phyloP scores from a whole-genome alignment of 2,888 invertebrate species.

The Heterodera filipjevi region DNA sequence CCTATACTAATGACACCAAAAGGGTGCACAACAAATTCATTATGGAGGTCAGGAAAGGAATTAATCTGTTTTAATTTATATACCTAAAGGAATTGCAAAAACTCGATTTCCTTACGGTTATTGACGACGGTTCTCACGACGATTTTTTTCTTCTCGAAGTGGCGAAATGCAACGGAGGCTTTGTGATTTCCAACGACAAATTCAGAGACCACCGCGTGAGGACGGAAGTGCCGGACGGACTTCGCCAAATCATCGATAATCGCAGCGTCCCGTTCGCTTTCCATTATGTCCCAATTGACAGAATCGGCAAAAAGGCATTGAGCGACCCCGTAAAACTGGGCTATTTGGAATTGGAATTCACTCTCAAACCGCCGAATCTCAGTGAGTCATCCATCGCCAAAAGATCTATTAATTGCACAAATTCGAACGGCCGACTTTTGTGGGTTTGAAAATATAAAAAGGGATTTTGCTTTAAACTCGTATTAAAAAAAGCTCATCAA shows the following conservation, averaged over 20 bases:
- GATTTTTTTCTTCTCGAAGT: conserved; percentile 38
- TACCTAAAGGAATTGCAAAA: conserved; percentile 28
- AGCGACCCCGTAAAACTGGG: not conserved
- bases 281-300: not conserved
- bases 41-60: conserved; percentile 30
- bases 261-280: conserved; percentile 6
- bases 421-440: too few relatives aligned
- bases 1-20: conserved; percentile 28
- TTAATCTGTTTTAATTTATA: not conserved
- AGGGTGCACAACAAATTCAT: conserved; percentile 33
- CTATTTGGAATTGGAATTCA: conserved; percentile 8
- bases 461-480: too few relatives aligned
- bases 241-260: conserved; percentile 2
- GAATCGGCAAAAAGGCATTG: not conserved
- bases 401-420: too few relatives aligned
- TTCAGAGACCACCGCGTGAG: conserved; percentile 34
- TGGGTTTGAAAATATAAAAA: too few relatives aligned
- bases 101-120: conserved; percentile 29
- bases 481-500: too few relatives aligned
- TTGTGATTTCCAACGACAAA: conserved; percentile 39
- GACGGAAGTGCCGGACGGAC: conserved; percentile 17
- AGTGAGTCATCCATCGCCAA: not conserved
- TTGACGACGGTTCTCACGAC: conserved; percentile 39
- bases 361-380: conserved; percentile 12
- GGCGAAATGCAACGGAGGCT: conserved; percentile 38